phyloP scores from a whole-genome alignment of 2,113 vertebrate genomes.

The Labrus mixtus region DNA sequence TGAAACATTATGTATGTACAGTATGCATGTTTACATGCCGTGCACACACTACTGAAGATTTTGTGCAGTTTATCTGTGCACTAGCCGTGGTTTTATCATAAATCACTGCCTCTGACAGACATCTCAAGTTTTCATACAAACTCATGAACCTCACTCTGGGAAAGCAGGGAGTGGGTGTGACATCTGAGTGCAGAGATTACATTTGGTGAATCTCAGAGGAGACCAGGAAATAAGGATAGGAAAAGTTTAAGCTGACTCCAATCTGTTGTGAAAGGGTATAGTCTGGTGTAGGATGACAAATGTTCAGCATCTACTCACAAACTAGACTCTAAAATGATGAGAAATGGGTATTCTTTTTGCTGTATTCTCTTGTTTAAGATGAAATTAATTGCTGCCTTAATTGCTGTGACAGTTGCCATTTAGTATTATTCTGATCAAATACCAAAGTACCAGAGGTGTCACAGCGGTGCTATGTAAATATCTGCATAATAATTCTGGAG shows the following conservation, averaged over 20 bases:
- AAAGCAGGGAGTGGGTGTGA: conserved; percentile 40
- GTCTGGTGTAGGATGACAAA: conserved; percentile 12
- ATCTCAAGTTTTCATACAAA: conserved; percentile 55
- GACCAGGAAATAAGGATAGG: conserved; percentile 2
- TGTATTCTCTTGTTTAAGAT: not conserved
- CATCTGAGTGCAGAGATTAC: conserved; percentile 37
- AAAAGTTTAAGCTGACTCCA: conserved; percentile 8
- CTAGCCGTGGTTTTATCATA: conserved; percentile 51
- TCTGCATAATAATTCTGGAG: conserved; percentile 41
- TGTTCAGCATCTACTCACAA: not conserved
- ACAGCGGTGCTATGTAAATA: conserved; percentile 30
- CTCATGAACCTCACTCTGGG: conserved; percentile 56
- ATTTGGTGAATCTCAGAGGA: conserved; percentile 36
- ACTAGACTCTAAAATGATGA: not conserved
- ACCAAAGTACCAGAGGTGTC: conserved; percentile 3
- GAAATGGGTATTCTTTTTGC: not conserved
- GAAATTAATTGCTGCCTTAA: conserved; percentile 19
- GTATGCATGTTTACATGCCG: conserved; percentile 42
- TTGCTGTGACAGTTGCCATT: conserved; percentile 10
- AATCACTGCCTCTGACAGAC: conserved; percentile 64
- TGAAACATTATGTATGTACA: conserved; percentile 50
- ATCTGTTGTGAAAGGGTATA: not conserved
- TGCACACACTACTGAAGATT: conserved; percentile 60
- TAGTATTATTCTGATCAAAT: conserved; percentile 37
- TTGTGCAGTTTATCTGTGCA: conserved; percentile 63